These are phyloP conservation scores for Dicyrtomina minuta DNA, from an alignment of 2,888 invertebrate genomes.

Conservation along the genomic window DNA sequence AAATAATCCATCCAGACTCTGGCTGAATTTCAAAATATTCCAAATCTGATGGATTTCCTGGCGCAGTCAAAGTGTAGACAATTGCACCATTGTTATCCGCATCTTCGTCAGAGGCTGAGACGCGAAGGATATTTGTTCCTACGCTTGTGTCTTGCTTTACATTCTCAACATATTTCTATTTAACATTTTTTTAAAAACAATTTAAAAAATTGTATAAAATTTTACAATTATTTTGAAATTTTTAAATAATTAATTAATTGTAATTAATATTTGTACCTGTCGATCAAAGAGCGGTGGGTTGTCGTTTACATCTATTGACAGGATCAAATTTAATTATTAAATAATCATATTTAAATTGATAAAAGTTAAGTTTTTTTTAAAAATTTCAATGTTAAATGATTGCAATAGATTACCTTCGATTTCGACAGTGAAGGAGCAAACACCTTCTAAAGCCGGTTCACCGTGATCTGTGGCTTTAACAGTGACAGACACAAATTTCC, in stretches of 20 bases:
- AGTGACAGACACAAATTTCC: constrained; percentile 93
- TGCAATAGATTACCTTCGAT: constrained; percentile 84
- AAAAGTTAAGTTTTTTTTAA: too few species aligned
- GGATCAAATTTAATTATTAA: too few species aligned
- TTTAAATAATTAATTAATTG: too few species aligned
- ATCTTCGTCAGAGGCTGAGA: constrained; percentile 95
- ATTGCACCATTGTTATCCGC: constrained; percentile 96
- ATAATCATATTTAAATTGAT: too few species aligned
- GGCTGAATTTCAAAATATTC: constrained; percentile 96
- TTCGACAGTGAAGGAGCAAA: constrained; percentile 97
- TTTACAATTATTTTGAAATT: not conserved
- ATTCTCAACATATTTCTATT: constrained; percentile 91
- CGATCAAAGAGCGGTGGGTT: constrained; percentile 85
- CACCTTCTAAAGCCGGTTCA: constrained; percentile 94
- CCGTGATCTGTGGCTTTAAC: constrained; percentile 98
- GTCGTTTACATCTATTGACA: constrained; percentile 38
- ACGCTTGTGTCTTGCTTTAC: constrained; percentile 95
- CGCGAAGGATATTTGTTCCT: constrained; percentile 88
- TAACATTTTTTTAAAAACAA: not conserved
- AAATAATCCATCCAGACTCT: constrained; percentile 94
- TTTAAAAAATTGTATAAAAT: not conserved
- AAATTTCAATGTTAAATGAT: too few species aligned
- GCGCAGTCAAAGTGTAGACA: constrained; percentile 85
- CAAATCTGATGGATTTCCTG: constrained; percentile 82
- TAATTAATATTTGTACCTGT: constrained; percentile 59